Evolutionary conservation across 2,113 vertebrate species (phyloP).

Genomic region (Elephantulus edwardii): DNA sequence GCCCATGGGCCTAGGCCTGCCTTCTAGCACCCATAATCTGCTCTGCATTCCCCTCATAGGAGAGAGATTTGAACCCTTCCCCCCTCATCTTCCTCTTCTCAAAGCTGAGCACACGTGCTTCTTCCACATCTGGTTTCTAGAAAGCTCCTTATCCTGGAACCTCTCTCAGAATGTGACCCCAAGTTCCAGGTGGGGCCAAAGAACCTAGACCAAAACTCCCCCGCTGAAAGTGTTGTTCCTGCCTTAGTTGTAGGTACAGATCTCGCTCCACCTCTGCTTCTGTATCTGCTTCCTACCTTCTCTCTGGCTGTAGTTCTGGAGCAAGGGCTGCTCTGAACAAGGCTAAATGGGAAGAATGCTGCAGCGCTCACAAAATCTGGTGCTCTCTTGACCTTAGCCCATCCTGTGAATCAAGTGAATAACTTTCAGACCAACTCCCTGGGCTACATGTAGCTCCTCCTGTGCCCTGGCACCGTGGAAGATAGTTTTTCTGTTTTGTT

Average conservation of each 20-base stretch:
- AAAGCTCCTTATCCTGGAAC: neutral
- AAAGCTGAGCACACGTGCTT: neutral
- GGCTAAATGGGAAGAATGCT: neutral
- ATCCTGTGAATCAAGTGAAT: neutral
- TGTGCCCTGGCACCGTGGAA: neutral
- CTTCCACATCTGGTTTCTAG: neutral
- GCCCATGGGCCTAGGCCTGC: neutral
- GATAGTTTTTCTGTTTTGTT: neutral
- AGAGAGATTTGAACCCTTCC: neutral
- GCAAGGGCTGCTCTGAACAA: neutral
- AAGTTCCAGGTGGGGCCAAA: neutral
- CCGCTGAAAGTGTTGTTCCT: neutral
- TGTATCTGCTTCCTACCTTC: accelerated
- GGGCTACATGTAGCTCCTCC: neutral
- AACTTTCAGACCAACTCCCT: neutral
- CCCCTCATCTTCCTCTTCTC: neutral
- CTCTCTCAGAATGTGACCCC: neutral
- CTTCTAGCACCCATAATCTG: neutral
- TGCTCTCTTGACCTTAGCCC: no score
- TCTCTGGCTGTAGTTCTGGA: neutral
- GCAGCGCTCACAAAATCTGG: neutral
- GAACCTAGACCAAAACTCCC: neutral
- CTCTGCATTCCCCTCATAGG: neutral
- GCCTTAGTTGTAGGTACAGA: neutral
- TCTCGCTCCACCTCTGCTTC: neutral